A percentile compares a stretch with the other conserved stretches of the same genome.
phyloP scores from a whole-genome alignment of 2,113 vertebrate species.

The Eulemur rufifrons region DNA sequence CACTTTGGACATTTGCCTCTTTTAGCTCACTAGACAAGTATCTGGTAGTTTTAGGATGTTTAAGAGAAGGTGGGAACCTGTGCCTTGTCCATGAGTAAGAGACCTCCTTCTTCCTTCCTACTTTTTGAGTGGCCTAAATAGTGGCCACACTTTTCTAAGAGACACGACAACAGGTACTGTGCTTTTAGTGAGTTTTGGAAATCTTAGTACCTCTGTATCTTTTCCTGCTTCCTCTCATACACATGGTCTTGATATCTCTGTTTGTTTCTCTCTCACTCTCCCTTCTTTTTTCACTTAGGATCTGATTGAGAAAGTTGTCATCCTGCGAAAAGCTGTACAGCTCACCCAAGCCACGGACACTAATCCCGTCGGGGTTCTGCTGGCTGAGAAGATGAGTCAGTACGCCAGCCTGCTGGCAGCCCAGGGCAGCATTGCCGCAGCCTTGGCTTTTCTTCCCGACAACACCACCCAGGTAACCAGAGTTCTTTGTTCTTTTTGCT shows the following conservation, averaged over 20 bases:
- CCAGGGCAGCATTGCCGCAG: slow-evolving; percentile 94
- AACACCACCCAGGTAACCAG: slow-evolving; percentile 89
- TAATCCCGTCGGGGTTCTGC: slow-evolving; percentile 85
- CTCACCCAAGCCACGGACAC: slow-evolving; percentile 86
- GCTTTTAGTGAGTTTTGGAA: background rate
- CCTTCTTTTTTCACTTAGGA: slow-evolving; percentile 82
- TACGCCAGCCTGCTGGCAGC: slow-evolving; percentile 95
- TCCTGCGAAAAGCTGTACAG: slow-evolving; percentile 92
- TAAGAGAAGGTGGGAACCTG: background rate
- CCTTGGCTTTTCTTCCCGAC: slow-evolving; percentile 93
- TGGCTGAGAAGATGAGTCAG: slow-evolving; percentile 95
- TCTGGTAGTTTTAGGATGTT: background rate
- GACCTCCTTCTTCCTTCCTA: background rate
- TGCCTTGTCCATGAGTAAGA: background rate
- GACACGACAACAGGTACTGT: background rate
- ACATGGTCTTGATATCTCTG: background rate
- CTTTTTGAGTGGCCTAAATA: background rate
- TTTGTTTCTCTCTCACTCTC: background rate
- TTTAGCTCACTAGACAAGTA: background rate
- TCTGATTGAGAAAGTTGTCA: slow-evolving; percentile 97
- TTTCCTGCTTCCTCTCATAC: background rate
- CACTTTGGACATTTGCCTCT: background rate
- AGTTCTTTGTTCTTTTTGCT: background rate
- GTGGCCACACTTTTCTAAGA: background rate
- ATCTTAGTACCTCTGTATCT: background rate